Percentiles rank a stretch among this genome's conserved stretches.
Conservation (phyloP, 2,113 vertebrate species). For the Promerops cafer region DNA sequence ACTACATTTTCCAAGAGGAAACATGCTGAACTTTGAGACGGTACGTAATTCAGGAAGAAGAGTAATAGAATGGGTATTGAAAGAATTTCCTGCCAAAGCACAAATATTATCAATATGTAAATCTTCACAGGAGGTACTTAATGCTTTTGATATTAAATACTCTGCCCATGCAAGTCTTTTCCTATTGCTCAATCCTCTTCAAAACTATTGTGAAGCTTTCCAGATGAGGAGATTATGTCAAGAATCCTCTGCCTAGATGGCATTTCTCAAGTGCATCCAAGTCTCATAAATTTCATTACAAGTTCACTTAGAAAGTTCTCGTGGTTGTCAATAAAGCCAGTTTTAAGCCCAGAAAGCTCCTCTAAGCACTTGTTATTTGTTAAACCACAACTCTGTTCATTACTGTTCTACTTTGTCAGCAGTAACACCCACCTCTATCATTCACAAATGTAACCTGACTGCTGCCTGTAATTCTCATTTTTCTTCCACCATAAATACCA, state of each 20-base stretch:
- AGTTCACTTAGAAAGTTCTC: not conserved
- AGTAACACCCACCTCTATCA: not conserved
- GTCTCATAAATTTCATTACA: not conserved
- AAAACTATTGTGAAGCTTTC: not conserved
- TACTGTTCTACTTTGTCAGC: not conserved
- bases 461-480: not conserved
- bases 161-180: constrained; percentile 13
- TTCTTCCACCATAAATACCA: not conserved
- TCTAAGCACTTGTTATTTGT: not conserved
- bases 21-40: not conserved
- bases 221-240: not conserved
- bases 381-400: not conserved
- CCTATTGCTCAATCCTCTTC: constrained; percentile 22
- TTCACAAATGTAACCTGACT: not conserved
- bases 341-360: not conserved
- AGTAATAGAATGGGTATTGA: constrained; percentile 54
- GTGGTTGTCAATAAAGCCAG: not conserved
- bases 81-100: constrained; percentile 60
- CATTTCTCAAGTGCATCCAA: not conserved
- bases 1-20: constrained; percentile 2
- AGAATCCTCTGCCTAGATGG: not conserved
- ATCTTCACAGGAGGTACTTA: constrained; percentile 50
- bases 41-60: constrained; percentile 52
- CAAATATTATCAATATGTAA: constrained; percentile 60
- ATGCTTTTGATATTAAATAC: constrained; percentile 52